Conservation (phyloP, 2,113 vertebrate species). For the Equus przewalskii region DNA sequence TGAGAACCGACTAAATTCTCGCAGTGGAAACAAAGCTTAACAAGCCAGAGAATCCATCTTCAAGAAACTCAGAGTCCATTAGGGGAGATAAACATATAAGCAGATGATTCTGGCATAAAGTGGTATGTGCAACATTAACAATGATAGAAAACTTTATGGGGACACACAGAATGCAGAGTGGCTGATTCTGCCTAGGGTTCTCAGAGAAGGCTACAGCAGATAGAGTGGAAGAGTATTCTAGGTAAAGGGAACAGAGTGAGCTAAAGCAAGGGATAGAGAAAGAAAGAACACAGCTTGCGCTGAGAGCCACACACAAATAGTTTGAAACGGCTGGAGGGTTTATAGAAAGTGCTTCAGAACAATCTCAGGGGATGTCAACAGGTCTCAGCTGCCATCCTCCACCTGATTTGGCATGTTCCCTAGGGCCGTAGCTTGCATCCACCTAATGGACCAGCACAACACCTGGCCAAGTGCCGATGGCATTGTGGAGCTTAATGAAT, state of each 20-base stretch:
- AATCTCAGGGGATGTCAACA: neutral
- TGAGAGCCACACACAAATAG: neutral
- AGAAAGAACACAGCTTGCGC: neutral
- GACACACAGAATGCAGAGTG: neutral
- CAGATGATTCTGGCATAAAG: neutral
- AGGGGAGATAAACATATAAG: neutral
- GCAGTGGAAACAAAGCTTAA: neutral
- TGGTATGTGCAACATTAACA: neutral
- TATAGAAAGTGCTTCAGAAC: constrained; percentile 24
- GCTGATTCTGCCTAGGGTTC: neutral
- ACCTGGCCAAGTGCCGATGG: constrained; percentile 64
- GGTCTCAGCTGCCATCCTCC: constrained; percentile 54
- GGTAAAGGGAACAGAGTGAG: constrained; percentile 17
- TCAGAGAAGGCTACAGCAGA: neutral
- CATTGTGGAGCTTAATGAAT: constrained; percentile 60
- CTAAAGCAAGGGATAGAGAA: neutral
- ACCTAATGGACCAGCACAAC: constrained; percentile 65
- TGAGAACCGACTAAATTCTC: neutral
- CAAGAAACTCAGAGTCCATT: neutral
- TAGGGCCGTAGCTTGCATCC: constrained; percentile 46
- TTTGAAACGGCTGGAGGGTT: constrained; percentile 51
- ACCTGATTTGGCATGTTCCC: constrained; percentile 7
- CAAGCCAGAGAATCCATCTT: neutral
- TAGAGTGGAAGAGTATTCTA: neutral
- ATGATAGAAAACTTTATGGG: neutral